These are phyloP conservation scores for Grantiella picta DNA, from an alignment of 2,113 vertebrate genomes.

Conservation along the genomic window DNA sequence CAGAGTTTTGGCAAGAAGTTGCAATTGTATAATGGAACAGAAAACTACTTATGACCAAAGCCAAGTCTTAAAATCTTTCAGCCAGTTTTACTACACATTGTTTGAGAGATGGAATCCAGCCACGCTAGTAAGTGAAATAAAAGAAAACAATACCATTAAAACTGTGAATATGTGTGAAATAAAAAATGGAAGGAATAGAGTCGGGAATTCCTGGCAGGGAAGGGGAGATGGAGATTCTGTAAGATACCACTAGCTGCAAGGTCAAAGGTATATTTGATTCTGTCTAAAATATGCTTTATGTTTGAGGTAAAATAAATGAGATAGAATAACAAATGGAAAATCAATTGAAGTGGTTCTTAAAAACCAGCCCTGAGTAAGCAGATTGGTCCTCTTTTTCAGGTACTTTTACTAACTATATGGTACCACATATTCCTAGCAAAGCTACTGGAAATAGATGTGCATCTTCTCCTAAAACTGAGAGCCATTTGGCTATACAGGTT, in stretches of 20 bases:
- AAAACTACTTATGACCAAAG: conserved; percentile 8
- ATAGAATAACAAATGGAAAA: background rate
- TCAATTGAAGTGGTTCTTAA: background rate
- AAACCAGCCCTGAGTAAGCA: background rate
- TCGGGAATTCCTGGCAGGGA: background rate
- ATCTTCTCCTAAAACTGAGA: background rate
- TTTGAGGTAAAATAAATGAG: background rate
- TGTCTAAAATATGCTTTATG: background rate
- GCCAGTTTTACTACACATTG: conserved; percentile 25
- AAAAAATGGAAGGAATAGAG: conserved; percentile 9
- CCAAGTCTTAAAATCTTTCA: conserved; percentile 49
- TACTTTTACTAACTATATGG: background rate
- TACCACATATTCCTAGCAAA: background rate
- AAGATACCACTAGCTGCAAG: background rate
- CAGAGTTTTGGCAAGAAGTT: background rate
- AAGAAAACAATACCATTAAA: conserved; percentile 13
- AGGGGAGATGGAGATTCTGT: background rate
- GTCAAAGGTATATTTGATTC: background rate
- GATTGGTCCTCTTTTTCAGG: background rate
- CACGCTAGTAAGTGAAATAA: conserved; percentile 6
- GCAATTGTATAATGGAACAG: conserved; percentile 10
- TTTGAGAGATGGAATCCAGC: conserved; percentile 4
- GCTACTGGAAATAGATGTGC: background rate
- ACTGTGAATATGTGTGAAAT: background rate
- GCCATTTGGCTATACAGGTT: background rate